phyloP scores from a whole-genome alignment of 1,140 invertebrate species.

The Lethocerus indicus region DNA sequence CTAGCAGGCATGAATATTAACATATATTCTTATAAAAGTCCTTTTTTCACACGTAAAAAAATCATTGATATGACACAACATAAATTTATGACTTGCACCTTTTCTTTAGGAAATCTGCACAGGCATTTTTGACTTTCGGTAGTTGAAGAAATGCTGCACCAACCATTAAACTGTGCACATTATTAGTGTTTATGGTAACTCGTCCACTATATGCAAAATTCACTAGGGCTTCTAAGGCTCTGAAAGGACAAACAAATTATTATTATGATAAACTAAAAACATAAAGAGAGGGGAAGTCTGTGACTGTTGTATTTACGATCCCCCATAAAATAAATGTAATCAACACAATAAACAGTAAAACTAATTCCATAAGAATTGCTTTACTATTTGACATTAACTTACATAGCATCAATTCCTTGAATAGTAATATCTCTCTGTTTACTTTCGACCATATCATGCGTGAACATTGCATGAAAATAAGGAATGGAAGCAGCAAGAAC shows the following conservation, averaged over 20 bases:
- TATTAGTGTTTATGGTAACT: slow-evolving; percentile 56
- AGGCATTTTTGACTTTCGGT: slow-evolving; percentile 63
- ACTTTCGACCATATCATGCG: slow-evolving; percentile 73
- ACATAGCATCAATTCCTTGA: slow-evolving; percentile 63
- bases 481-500: slow-evolving; percentile 76
- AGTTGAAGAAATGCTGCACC: slow-evolving; percentile 78
- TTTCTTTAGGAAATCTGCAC: slow-evolving; percentile 62
- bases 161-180: slow-evolving; percentile 73
- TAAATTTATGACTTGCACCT: no score
- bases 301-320: no score
- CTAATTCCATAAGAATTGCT: no score
- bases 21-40: no score
- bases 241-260: slow-evolving; percentile 26
- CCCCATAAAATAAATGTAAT: no score
- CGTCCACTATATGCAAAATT: slow-evolving; percentile 78
- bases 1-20: no score
- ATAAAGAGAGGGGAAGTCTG: no score
- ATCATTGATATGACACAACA: no score
- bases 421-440: slow-evolving; percentile 68
- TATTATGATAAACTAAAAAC: no score
- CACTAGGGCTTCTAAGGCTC: slow-evolving; percentile 64
- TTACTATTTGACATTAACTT: no score
- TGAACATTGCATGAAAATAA: slow-evolving; percentile 87
- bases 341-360: no score
- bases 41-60: no score